Conservation (phyloP, 92 coral and sea anemone species). For the Epizoanthus illoricatus region DNA sequence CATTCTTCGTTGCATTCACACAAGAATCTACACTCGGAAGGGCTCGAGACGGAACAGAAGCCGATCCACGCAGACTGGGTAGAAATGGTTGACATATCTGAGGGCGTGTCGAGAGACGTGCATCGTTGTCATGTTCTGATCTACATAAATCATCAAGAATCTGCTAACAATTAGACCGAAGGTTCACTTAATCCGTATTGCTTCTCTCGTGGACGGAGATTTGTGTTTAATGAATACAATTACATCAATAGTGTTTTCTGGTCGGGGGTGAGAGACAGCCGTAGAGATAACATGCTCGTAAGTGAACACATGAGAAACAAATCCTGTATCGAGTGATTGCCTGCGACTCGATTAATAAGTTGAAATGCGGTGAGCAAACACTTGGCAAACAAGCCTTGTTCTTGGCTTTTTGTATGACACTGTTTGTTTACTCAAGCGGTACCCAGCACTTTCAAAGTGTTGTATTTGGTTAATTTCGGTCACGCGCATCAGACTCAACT, state of each 20-base stretch:
- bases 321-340: not conserved
- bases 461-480: conserved; percentile 5
- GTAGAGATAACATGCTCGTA: conserved; percentile 4
- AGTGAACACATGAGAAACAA: not conserved
- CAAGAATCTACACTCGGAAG: not conserved
- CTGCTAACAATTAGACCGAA: conserved; percentile 18
- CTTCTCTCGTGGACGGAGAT: conserved; percentile 30
- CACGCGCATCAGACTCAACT: conserved; percentile 6
- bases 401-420: conserved; percentile 27
- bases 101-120: not conserved
- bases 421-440: conserved; percentile 36
- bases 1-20: not conserved
- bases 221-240: conserved; percentile 30
- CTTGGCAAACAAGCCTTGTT: conserved; percentile 17
- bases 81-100: not conserved
- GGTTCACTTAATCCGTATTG: conserved; percentile 33
- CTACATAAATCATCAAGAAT: conserved; percentile 25
- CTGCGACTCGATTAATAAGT: conserved; percentile 19
- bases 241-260: conserved; percentile 21
- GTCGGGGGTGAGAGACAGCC: conserved; percentile 27
- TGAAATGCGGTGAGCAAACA: conserved; percentile 33
- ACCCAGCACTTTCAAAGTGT: conserved; percentile 13
- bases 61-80: not conserved
- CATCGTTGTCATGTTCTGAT: conserved; percentile 14
- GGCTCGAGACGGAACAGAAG: not conserved